Evolutionary conservation across 1,140 invertebrate species (phyloP), one percentile per base, ranked within the genome.

Genomic region (Homalodisca vitripennis): DNA sequence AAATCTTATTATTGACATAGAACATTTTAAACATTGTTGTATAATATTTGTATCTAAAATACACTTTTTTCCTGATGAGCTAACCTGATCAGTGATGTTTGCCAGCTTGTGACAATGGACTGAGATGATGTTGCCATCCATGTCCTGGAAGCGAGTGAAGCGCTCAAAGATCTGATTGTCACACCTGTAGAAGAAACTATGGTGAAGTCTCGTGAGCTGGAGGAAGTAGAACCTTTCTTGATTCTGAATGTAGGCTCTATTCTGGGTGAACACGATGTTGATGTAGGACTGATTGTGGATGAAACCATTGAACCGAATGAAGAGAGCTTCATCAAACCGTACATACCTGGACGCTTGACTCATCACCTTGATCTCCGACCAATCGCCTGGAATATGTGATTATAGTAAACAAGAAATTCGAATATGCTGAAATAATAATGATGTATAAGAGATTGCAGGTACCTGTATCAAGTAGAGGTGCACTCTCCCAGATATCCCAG

Each of bases 141-240:
- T 14, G 31, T 66, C 63, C 41, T 66, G 46, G 41, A 66, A 66
- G n/a, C 63, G 32, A 27, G 32, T 46, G 24, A 46, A 46, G 14
- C 63, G 32, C 20, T 66, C 63, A 47, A 66, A 66, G 6, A 66
- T 29, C 17, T 29, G n/a, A 24, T 66, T 66, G 63, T 66, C 63
- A 22, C 63, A 66, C 14, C 63, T 24, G 24, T 66, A n/a, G 17
- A 66, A 66, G 32, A 66, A 66, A 13, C 63, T 66, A 22, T 46
- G 32, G 24, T 46, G 41, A 1, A 46, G 17, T 31, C 26, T 41
- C 1, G 63, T 47, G 32, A 66, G n/a, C 27, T 66, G 63, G 32
- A 66, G 20, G 32, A 13, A 66, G 41, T 66, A 66, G 22, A 66
- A 66, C 34, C 47, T 24, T 27, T 66, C 63, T 22, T 66, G 63